Base-by-base conservation (phyloP, 2,113 vertebrate genomes). In the Prinia subflava region DNA sequence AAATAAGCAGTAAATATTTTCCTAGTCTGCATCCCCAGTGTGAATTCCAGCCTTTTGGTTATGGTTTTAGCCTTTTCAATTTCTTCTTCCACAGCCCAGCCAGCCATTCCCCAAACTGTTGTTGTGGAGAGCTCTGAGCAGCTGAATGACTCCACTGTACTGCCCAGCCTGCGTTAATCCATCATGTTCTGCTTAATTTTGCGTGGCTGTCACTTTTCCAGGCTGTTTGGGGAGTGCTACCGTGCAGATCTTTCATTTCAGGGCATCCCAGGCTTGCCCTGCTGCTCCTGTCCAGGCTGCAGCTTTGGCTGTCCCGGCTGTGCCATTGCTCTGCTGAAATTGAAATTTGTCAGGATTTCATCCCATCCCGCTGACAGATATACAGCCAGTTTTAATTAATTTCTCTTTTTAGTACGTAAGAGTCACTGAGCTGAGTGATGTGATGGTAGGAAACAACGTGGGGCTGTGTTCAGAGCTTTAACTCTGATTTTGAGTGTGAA, bases 171-270 rank as follows among this genome's bases (percentile, higher is more conserved):
- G 53, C 44, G 22, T 7, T 9, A 77, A 93, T 97, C 87, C 10
- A 2, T 95, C 95, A 74, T 10, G 59, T 77, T 92, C 87, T 93
- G 90, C 57, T 93, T 67, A 21, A 94, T 95, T 94, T 88, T 65
- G 70, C 3, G 17, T 73, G 78, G 74, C 76, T 90, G 90, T 80
- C 79, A 27, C 92, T 74, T 94, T 59, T 41, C 55, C 83, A 62
- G 63, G 5, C 12, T 6, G 49, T 41, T 33, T 83, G 71, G 78
- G 42, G 71, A 90, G 56, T 0, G 49, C 91, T 67, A 11, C 94
- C 15, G 64, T 67, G 83, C n/a, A 33, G 83, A 80, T 67, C 23
- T 49, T n/a, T 80, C 63, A 16, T 49, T 74, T 6, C n/a, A 28
- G 49, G n/a, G 3, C 18, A 24, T 63, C 81, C 67, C 52, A 55